A percentile compares a stretch with the other conserved stretches of the same genome.
These are phyloP conservation scores for Gnatocerus cornutus DNA, from an alignment of 2,888 invertebrate genomes.

Conservation along the genomic window DNA sequence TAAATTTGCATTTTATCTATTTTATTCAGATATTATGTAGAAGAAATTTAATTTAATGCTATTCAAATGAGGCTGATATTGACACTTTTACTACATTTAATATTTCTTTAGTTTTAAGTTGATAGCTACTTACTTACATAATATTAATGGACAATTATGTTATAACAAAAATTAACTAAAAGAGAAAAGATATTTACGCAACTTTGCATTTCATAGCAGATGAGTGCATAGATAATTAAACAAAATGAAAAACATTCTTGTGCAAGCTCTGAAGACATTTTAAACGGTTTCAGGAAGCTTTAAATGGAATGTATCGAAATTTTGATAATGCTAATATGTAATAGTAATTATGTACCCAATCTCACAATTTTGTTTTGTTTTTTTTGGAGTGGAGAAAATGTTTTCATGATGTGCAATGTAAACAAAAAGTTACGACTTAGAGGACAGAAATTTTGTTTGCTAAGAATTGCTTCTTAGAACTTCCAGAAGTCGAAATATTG, in stretches of 20 bases:
- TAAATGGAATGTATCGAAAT: too few relatives aligned
- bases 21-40: slow-evolving; percentile 30
- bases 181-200: slow-evolving; percentile 18
- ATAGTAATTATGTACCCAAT: too few relatives aligned
- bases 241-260: slow-evolving; percentile 23
- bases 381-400: too few relatives aligned
- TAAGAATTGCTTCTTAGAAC: too few relatives aligned
- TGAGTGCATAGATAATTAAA: slow-evolving; percentile 14
- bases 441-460: too few relatives aligned
- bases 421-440: too few relatives aligned
- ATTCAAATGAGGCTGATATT: slow-evolving; percentile 6
- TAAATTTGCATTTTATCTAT: slow-evolving; percentile 43
- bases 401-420: too few relatives aligned
- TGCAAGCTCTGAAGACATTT: slow-evolving; percentile 1
- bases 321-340: too few relatives aligned
- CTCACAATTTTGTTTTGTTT: too few relatives aligned
- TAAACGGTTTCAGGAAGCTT: too few relatives aligned
- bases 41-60: slow-evolving; percentile 28
- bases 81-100: slow-evolving; percentile 22
- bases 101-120: slow-evolving; percentile 3
- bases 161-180: background rate
- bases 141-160: slow-evolving; percentile 19
- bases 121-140: background rate
- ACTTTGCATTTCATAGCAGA: slow-evolving; percentile 13
- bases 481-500: too few relatives aligned